Evolutionary conservation across 2,888 invertebrate genomes (phyloP), one percentile per base, ranked within the genome.

Genomic region (Acanthosepion esculentum): DNA sequence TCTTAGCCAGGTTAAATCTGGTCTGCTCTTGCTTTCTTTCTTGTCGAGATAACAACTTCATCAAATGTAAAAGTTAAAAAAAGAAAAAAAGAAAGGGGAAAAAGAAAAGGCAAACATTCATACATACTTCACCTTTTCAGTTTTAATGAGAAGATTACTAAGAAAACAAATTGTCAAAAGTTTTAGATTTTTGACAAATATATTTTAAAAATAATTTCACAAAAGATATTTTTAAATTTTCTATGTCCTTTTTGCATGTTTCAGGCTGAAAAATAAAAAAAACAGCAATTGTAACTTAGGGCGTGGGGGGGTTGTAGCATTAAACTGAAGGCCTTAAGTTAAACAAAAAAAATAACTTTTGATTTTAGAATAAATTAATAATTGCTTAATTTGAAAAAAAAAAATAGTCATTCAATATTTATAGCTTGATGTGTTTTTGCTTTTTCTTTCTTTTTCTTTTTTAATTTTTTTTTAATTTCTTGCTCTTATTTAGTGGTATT

Each of bases 151-250:
- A n/a, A 78, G 78, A 78, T 12, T 78, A 15, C 78, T 18, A 55
- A 55, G 23, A 78, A 78, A 78, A 78, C n/a, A n/a, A n/a, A n/a
- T 8, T n/a, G n/a, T n/a, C 8, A n/a, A 29, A 78, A 78, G 29
- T 78, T 78, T 78, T 59, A 59, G 59, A 59, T 59, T 78, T 78
- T 78, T 78, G 33, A n/a, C 78, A 78, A 78, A 78, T 78, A 78
- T 78, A 78, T 78, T 78, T 78, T 78, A 1, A 78, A 78, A 78
- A 78, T 78, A 78, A 78, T 78, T 78, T 78, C n/a, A 26, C 78
- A 12, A 78, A 10, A 78, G n/a, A 78, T n/a, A 78, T 78, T 78
- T 78, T 78, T 5, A 12, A 78, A 78, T 10, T 78, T 15, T 12
- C 10, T 23, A 33, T 4, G 0, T 15, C 2, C 10, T 78, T 78